A percentile compares a stretch with the other conserved stretches of the same genome.
Evolutionary conservation across 2,113 vertebrate species (phyloP).

Genomic region (Spea multiplicata): DNA sequence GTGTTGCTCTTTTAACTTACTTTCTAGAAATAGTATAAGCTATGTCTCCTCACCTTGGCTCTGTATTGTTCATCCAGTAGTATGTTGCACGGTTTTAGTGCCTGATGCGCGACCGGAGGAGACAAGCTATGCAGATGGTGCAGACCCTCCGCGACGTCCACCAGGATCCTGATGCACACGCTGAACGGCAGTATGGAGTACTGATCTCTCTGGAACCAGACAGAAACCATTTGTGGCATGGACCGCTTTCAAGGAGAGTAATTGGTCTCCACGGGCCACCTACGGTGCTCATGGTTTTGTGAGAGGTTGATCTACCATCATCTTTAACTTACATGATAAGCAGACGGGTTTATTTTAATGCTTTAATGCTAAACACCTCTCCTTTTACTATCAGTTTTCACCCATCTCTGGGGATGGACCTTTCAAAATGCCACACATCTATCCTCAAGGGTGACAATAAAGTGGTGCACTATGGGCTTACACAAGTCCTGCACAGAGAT

Average conservation of each 20-base stretch:
- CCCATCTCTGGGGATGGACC: too few species aligned
- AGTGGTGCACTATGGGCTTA: not conserved
- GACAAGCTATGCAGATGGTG: slow-evolving; percentile 58
- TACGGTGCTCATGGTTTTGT: not conserved
- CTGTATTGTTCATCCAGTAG: slow-evolving; percentile 62
- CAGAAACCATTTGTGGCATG: not conserved
- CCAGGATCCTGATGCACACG: slow-evolving; percentile 60
- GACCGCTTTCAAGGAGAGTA: not conserved
- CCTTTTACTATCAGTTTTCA: too few species aligned
- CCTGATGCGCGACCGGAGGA: slow-evolving; percentile 54
- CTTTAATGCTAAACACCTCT: too few species aligned
- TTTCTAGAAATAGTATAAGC: too few species aligned
- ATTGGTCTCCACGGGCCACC: not conserved
- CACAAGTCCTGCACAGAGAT: not conserved
- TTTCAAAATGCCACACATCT: not conserved
- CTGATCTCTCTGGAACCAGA: slow-evolving; percentile 52
- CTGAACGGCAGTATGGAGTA: slow-evolving; percentile 60
- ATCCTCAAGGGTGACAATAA: not conserved
- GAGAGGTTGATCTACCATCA: not conserved
- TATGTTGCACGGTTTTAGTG: slow-evolving; percentile 67
- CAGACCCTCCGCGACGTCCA: slow-evolving; percentile 64
- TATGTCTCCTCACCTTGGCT: slow-evolving; percentile 62
- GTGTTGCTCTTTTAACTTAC: too few species aligned
- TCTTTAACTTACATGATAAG: too few species aligned
- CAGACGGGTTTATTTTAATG: too few species aligned